Conservation (phyloP, 2,113 vertebrate genomes). For the Gymnogyps californianus region DNA sequence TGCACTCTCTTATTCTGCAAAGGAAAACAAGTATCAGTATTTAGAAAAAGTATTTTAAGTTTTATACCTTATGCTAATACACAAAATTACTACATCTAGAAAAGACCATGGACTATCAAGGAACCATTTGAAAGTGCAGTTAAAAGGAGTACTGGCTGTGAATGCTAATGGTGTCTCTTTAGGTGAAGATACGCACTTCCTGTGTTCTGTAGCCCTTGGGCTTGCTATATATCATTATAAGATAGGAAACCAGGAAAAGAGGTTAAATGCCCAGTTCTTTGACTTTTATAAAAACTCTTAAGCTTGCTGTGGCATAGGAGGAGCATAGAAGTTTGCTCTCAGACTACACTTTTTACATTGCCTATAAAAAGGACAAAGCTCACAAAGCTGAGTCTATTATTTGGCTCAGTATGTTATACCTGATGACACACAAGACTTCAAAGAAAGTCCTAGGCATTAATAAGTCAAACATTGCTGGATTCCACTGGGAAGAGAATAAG, state of each 20-base stretch:
- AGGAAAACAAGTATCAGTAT: background rate
- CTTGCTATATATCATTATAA: fast-evolving
- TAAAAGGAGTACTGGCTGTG: background rate
- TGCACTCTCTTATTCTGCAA: background rate
- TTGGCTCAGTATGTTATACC: background rate
- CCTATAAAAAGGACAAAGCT: background rate
- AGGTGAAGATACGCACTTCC: background rate
- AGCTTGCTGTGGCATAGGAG: background rate
- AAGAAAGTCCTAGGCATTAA: background rate
- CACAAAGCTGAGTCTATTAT: background rate
- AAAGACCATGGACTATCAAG: background rate
- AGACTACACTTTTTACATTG: background rate
- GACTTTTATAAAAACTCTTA: background rate
- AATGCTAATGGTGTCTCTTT: background rate
- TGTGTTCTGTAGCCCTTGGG: background rate
- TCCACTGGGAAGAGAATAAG: background rate
- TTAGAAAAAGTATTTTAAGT: background rate
- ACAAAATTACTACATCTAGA: background rate
- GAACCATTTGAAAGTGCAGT: background rate
- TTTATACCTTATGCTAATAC: background rate
- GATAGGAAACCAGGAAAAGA: background rate
- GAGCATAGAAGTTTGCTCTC: background rate
- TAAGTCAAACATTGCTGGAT: background rate
- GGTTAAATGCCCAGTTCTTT: background rate
- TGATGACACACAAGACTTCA: background rate